phyloP scores from a whole-genome alignment of 2,113 vertebrate genomes.

The Acanthisitta chloris region DNA sequence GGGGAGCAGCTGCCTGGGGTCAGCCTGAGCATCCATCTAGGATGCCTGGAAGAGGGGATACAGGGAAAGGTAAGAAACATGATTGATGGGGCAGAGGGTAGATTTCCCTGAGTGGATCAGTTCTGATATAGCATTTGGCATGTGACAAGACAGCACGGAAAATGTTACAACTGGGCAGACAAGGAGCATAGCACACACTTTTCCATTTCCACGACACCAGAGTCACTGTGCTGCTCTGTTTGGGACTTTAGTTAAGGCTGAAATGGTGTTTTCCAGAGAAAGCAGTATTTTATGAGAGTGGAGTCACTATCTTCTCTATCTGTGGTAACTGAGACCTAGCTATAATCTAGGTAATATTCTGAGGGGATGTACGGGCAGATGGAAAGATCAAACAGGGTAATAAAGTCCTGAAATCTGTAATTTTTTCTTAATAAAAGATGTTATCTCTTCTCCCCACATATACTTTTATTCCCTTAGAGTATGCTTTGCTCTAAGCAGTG shows the following conservation, averaged over 20 bases:
- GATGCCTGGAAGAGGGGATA: not conserved
- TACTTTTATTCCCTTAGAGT: not conserved
- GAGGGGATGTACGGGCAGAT: not conserved
- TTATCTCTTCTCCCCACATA: not conserved
- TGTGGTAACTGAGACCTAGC: not conserved
- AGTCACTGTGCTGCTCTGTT: accelerated
- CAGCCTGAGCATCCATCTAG: not conserved
- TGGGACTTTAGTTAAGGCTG: not conserved
- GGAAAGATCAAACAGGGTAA: not conserved
- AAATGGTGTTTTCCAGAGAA: not conserved
- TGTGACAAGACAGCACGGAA: not conserved
- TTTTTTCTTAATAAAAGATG: not conserved
- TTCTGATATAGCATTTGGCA: accelerated
- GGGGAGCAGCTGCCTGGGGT: not conserved
- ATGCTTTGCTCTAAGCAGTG: not conserved
- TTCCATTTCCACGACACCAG: not conserved
- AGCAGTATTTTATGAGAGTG: not conserved
- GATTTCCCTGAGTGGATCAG: not conserved
- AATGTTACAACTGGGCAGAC: not conserved
- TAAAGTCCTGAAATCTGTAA: not conserved
- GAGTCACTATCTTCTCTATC: not conserved
- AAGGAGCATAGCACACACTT: not conserved
- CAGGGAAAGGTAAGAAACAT: not conserved
- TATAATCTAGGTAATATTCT: not conserved
- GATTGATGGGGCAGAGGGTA: not conserved